A percentile compares a stretch with the other conserved stretches of the same genome.
Conservation (phyloP, 2,888 invertebrate species). For the Fragum whitleyi region DNA sequence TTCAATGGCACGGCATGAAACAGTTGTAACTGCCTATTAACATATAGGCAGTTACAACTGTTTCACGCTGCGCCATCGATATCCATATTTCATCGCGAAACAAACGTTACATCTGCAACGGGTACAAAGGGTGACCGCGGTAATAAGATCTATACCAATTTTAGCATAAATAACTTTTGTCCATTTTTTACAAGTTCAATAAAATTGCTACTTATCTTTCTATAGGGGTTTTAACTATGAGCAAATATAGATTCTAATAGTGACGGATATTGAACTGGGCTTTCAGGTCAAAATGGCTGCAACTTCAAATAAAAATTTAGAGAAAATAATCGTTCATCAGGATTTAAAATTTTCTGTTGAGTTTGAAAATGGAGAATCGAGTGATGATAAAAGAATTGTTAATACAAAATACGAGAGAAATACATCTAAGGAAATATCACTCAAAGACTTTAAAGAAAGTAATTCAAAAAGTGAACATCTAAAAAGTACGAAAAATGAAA, state of each 20-base stretch:
- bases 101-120: too few species aligned
- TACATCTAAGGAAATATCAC: background rate
- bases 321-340: constrained; percentile 46
- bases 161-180: constrained; percentile 4
- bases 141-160: constrained; percentile 4
- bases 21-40: too few species aligned
- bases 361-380: constrained; percentile 37
- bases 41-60: too few species aligned
- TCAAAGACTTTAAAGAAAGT: background rate
- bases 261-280: background rate
- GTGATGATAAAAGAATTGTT: background rate
- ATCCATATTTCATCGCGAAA: too few species aligned
- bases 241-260: background rate
- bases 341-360: constrained; percentile 60
- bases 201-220: constrained; percentile 4
- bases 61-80: too few species aligned
- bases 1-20: too few species aligned
- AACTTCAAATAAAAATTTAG: constrained; percentile 26
- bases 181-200: constrained; percentile 4
- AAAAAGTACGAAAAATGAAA: background rate
- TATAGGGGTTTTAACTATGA: background rate
- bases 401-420: constrained; percentile 11
- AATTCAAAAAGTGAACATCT: background rate
- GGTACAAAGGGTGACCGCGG: background rate
- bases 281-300: background rate